Evolutionary conservation across 2,888 invertebrate genomes (phyloP).

Genomic region (Noctuana brunneofusca): DNA sequence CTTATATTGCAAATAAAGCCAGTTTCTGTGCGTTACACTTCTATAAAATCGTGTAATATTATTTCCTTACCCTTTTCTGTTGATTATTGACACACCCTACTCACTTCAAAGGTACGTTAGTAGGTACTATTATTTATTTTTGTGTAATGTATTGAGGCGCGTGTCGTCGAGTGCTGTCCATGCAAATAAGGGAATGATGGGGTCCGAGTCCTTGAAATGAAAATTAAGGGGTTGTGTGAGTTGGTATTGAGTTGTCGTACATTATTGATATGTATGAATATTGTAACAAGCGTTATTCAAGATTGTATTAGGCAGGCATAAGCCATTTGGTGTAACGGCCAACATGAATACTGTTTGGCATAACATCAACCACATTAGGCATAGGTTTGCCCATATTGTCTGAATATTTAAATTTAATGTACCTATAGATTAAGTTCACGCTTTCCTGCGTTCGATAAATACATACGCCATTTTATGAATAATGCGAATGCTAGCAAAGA

Average conservation of each 20-base stretch:
- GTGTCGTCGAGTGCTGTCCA: slow-evolving; percentile 44
- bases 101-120: too few relatives aligned
- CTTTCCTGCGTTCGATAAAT: slow-evolving; percentile 17
- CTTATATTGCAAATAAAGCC: slow-evolving; percentile 1
- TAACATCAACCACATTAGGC: slow-evolving; percentile 1
- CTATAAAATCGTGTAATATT: not conserved
- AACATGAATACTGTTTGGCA: slow-evolving; percentile 12
- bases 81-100: slow-evolving; percentile 1
- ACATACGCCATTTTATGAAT: slow-evolving; percentile 37
- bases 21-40: not conserved
- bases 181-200: slow-evolving; percentile 39
- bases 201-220: slow-evolving; percentile 57
- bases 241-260: slow-evolving; percentile 50
- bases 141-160: slow-evolving; percentile 49
- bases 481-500: slow-evolving; percentile 47
- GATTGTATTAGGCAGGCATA: not conserved
- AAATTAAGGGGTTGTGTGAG: slow-evolving; percentile 51
- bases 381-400: slow-evolving; percentile 1
- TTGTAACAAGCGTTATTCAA: not conserved
- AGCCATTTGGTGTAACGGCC: not conserved
- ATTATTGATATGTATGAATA: too few relatives aligned
- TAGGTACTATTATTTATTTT: too few relatives aligned
- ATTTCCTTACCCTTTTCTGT: not conserved
- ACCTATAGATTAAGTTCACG: slow-evolving; percentile 6
- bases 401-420: slow-evolving; percentile 14